Base-by-base conservation (phyloP, 2,888 invertebrate genomes). In the Siphonodentalium dalli region DNA sequence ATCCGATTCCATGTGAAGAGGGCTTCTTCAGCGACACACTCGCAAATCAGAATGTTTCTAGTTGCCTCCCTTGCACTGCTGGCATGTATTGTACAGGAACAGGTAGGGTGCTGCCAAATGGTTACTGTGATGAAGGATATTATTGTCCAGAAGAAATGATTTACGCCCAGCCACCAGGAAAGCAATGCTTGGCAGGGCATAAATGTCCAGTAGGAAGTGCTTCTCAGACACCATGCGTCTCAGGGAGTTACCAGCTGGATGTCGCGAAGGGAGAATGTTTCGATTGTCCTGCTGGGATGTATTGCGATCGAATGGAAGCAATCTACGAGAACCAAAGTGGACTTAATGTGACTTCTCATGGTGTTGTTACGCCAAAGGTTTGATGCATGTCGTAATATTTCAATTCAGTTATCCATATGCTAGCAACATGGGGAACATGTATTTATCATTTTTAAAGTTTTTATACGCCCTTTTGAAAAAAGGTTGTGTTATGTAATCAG, bases 221-320 rank as follows among this genome's bases (percentile, higher is more conserved):
- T 7, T 43, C 52, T 7, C 73, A 76, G 54, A 69, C 66, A 11
- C 69, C 78, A 7, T 79, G 79, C 54, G 49, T 62, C 1, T 74
- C 78, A 4, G 78, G 78, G 3, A 58, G 49, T 42, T 74, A 78
- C 43, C 76, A 78, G 57, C 77, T 78, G 20, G 51, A 60, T 18
- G 45, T 56, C 7, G 78, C 58, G 28, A 63, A 74, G 54, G 75
- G 72, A 11, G 37, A 45, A 5, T 79, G 79, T 57, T 23, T 69
- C 8, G 44, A 45, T 3, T 79, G 79, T 50, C 74, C 78, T 21
- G 68, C 66, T 26, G 78, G 78, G 6, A 64, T 45, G 47, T 79
- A 79, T 61, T 79, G 79, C 64, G 78, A 78, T 49, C 71, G 70
- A 49, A 73, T 64, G 54, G 79, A 78, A 47, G 78, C 79, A 23